A percentile compares a stretch with the other conserved stretches of the same genome.
Evolutionary conservation across 2,888 invertebrate genomes (phyloP).

Genomic region (Copidosoma aretas): DNA sequence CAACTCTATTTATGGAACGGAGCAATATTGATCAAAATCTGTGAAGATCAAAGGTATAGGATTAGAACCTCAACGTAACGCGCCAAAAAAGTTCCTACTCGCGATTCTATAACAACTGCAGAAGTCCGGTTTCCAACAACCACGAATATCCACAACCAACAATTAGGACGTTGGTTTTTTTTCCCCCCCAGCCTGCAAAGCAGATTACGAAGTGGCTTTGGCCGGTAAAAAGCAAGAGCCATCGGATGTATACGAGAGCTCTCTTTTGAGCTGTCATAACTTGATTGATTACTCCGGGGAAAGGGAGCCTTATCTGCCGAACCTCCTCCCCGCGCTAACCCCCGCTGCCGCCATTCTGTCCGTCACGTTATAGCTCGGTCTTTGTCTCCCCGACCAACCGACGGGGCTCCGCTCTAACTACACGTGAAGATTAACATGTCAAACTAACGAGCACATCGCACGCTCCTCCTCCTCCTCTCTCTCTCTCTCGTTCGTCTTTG

Average conservation of each 20-base stretch:
- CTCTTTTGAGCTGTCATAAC: constrained; percentile 45
- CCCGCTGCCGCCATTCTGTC: background rate
- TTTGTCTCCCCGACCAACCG: background rate
- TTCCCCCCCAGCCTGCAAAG: background rate
- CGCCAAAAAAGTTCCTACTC: too few relatives aligned
- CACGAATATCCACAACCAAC: too few relatives aligned
- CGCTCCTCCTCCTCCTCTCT: background rate
- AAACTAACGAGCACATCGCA: constrained; percentile 46
- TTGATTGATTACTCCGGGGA: constrained; percentile 50
- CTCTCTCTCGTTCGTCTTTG: background rate
- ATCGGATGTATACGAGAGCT: constrained; percentile 5
- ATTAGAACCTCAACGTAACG: too few relatives aligned
- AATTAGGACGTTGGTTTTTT: too few relatives aligned
- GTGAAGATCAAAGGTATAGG: too few relatives aligned
- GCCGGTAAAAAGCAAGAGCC: background rate
- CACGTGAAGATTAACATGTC: constrained; percentile 51
- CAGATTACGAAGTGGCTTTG: background rate
- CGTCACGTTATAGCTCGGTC: too few relatives aligned
- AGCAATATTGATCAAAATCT: too few relatives aligned
- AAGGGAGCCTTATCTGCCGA: constrained; percentile 28
- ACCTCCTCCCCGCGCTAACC: constrained; percentile 40
- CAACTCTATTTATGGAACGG: too few relatives aligned
- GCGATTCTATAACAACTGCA: too few relatives aligned
- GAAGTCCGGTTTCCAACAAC: too few relatives aligned
- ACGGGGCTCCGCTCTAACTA: constrained; percentile 43